Conservation (phyloP, 2,113 vertebrate genomes). For the Oenanthe oenanthe region DNA sequence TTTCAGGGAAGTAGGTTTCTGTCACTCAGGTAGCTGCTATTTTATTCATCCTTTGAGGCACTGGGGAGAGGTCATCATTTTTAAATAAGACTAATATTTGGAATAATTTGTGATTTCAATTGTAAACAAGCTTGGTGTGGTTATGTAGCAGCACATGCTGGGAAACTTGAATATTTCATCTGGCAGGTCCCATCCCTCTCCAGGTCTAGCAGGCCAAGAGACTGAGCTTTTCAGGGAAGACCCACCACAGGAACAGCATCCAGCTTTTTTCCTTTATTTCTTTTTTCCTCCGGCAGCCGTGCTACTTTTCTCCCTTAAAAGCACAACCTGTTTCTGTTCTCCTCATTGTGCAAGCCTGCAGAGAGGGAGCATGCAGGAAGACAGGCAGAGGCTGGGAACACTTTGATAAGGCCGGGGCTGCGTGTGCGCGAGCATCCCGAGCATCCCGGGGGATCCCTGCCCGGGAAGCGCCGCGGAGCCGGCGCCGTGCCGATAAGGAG, state of each 20-base stretch:
- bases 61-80: neutral
- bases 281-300: accelerated
- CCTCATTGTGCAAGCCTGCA: neutral
- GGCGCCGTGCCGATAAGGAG: neutral
- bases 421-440: neutral
- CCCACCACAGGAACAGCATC: neutral
- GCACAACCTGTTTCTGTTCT: neutral
- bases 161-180: neutral
- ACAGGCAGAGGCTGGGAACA: neutral
- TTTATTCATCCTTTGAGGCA: neutral
- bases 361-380: neutral
- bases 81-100: neutral
- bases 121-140: neutral
- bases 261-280: no score
- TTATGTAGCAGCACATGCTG: neutral
- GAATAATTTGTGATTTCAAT: neutral
- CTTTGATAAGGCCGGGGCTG: neutral
- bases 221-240: neutral
- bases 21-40: neutral
- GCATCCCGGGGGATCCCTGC: neutral
- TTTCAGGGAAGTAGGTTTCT: neutral
- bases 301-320: neutral
- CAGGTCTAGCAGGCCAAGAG: neutral
- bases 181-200: neutral
- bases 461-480: neutral